Evolutionary conservation across 1,140 invertebrate genomes (phyloP).

Genomic region (Brachionus rubens): DNA sequence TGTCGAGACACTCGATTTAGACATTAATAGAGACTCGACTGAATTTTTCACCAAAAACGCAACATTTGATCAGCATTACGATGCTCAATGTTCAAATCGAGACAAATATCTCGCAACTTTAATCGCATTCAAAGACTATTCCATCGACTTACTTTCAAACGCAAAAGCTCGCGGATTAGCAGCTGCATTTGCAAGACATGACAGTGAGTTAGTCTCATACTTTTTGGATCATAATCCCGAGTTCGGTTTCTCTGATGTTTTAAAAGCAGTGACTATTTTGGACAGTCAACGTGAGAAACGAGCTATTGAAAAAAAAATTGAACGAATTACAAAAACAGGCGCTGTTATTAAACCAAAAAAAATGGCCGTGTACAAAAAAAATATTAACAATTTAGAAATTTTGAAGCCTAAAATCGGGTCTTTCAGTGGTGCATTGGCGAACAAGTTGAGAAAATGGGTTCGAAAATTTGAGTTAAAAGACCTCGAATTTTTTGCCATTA

Average conservation of each 20-base stretch:
- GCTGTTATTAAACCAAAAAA: conserved; percentile 52
- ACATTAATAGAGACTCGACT: conserved; percentile 1
- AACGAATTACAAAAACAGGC: conserved; percentile 51
- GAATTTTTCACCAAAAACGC: conserved; percentile 45
- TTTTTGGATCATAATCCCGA: conserved; percentile 51
- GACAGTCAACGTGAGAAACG: conserved; percentile 53
- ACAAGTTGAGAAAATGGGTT: conserved; percentile 53
- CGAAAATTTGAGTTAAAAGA: conserved; percentile 51
- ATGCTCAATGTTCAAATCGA: conserved; percentile 53
- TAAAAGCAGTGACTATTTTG: conserved; percentile 55
- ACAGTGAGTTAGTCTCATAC: conserved; percentile 52
- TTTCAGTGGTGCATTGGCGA: conserved; percentile 46
- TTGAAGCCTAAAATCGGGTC: conserved; percentile 50
- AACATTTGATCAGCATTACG: conserved; percentile 51
- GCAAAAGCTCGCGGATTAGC: conserved; percentile 53
- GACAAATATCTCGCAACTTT: conserved; percentile 54
- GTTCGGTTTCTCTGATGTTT: conserved; percentile 56
- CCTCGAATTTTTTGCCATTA: conserved; percentile 54
- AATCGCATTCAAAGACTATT: conserved; percentile 52
- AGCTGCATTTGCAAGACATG: conserved; percentile 56
- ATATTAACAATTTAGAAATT: conserved; percentile 55
- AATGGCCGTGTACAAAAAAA: conserved; percentile 54
- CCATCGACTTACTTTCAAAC: conserved; percentile 55
- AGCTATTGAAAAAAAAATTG: conserved; percentile 55
- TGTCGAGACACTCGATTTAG: background rate